These are phyloP conservation scores for Tenthredo notha DNA, from an alignment of 2,888 invertebrate genomes.

Conservation along the genomic window DNA sequence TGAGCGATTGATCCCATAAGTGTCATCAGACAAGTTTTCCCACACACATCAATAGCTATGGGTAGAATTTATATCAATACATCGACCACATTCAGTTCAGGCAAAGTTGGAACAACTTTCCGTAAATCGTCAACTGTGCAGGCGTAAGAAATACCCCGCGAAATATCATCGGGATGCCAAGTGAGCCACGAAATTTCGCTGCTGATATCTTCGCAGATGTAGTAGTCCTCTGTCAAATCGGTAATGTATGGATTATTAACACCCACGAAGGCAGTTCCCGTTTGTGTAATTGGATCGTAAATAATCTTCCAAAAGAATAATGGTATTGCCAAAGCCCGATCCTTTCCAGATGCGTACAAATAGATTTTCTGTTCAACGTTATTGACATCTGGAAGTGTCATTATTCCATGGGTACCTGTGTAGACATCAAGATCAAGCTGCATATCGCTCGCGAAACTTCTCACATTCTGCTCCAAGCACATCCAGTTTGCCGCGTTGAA, in stretches of 20 bases:
- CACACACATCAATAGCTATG: background rate
- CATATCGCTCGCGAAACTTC: slow-evolving; percentile 76
- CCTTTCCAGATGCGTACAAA: slow-evolving; percentile 75
- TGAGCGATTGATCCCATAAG: background rate
- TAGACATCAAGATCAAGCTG: slow-evolving; percentile 78
- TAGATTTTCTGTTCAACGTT: slow-evolving; percentile 77
- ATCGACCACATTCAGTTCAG: slow-evolving; percentile 79
- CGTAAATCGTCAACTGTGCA: slow-evolving; percentile 82
- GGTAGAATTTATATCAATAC: slow-evolving; percentile 63
- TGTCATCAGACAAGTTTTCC: background rate
- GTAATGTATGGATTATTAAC: slow-evolving; percentile 78
- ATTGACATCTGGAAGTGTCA: slow-evolving; percentile 80
- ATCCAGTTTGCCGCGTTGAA: slow-evolving; percentile 83
- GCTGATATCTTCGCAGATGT: slow-evolving; percentile 80
- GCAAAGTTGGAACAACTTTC: slow-evolving; percentile 80
- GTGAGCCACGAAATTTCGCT: slow-evolving; percentile 79
- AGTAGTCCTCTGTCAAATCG: slow-evolving; percentile 61
- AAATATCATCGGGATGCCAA: slow-evolving; percentile 80
- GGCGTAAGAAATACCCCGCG: slow-evolving; percentile 83
- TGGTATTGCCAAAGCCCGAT: slow-evolving; percentile 75
- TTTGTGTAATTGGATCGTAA: slow-evolving; percentile 70
- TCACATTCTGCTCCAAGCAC: slow-evolving; percentile 78
- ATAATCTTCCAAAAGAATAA: slow-evolving; percentile 79
- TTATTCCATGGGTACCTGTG: slow-evolving; percentile 82
- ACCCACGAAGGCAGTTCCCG: slow-evolving; percentile 76